A percentile compares a stretch with the other conserved stretches of the same genome.
These are phyloP conservation scores for Tethea ocularis DNA, from an alignment of 2,888 invertebrate species.

Conservation along the genomic window DNA sequence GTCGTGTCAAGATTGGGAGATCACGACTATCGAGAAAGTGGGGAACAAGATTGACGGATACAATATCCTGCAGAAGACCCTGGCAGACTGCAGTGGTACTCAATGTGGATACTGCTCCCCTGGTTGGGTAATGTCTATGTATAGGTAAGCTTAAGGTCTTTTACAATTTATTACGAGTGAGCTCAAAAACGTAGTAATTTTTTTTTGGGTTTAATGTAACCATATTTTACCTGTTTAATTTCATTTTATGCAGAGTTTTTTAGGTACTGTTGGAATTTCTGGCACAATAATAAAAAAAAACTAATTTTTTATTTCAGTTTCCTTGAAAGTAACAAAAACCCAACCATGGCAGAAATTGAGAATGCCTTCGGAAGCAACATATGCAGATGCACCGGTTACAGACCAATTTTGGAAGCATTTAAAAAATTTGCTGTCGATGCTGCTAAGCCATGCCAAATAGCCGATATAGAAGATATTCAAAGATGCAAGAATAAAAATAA, in stretches of 20 bases:
- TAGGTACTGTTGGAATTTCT: no score
- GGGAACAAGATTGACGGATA: constrained; percentile 86
- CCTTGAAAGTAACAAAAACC: constrained; percentile 40
- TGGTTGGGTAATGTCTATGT: constrained; percentile 89
- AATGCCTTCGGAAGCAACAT: constrained; percentile 89
- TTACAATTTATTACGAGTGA: no score
- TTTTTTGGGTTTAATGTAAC: no score
- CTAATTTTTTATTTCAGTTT: constrained; percentile 33
- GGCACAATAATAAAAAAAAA: no score
- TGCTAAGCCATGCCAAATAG: constrained; percentile 61
- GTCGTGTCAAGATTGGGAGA: constrained; percentile 84
- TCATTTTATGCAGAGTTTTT: no score
- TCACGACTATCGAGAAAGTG: constrained; percentile 88
- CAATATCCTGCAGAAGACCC: constrained; percentile 84
- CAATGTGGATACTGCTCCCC: constrained; percentile 90
- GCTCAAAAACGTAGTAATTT: no score
- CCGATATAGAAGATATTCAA: constrained; percentile 71
- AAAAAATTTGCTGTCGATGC: constrained; percentile 88
- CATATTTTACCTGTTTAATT: no score
- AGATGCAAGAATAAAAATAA: constrained; percentile 34
- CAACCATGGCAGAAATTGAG: constrained; percentile 87
- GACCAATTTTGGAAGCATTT: constrained; percentile 90
- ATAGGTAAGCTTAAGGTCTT: constrained; percentile 67
- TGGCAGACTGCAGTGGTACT: constrained; percentile 85
- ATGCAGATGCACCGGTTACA: constrained; percentile 91